phyloP scores from a whole-genome alignment of 1,140 invertebrate genomes.

The Bombus pascuorum region DNA sequence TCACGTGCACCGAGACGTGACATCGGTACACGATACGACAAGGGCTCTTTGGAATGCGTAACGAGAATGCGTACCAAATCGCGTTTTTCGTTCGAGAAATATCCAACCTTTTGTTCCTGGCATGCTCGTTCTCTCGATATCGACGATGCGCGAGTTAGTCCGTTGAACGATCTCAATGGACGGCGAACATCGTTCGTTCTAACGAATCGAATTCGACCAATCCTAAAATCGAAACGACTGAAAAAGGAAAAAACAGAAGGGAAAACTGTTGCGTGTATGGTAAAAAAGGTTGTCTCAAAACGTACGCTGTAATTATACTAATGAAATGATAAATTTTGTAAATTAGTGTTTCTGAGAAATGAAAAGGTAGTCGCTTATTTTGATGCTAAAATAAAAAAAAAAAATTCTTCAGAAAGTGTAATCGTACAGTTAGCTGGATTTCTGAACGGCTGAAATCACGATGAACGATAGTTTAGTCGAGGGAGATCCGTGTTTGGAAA shows the following conservation, averaged over 20 bases:
- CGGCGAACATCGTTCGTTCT: background rate
- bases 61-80: constrained; percentile 14
- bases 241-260: background rate
- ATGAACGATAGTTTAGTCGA: background rate
- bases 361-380: background rate
- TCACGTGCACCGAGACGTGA: constrained; percentile 36
- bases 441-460: background rate
- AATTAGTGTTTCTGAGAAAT: no score
- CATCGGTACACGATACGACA: background rate
- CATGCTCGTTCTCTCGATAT: background rate
- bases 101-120: constrained; percentile 11
- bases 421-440: background rate
- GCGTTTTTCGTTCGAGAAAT: background rate
- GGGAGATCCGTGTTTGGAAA: background rate
- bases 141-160: background rate
- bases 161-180: background rate
- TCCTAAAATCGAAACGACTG: background rate
- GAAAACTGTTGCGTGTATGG: no score
- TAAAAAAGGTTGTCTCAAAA: no score
- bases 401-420: no score
- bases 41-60: constrained; percentile 5
- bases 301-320: no score
- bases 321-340: no score
- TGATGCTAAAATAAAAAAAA: background rate
- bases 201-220: background rate